phyloP scores from a whole-genome alignment of 1,140 invertebrate genomes.

The Caenorhabditis brenneri region DNA sequence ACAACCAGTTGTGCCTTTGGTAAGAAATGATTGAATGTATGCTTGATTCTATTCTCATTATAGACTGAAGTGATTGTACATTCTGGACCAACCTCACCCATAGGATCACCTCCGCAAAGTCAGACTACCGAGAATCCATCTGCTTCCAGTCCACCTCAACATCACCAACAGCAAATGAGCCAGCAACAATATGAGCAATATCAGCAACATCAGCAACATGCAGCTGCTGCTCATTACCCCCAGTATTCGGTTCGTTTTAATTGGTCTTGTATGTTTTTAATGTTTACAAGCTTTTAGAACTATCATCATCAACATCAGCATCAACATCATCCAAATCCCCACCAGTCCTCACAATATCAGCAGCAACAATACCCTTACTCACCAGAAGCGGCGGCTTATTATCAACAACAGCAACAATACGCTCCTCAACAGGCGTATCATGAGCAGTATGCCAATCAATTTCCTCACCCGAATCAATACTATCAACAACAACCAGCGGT shows the following conservation, averaged over 20 bases:
- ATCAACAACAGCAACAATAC: slow-evolving; percentile 28
- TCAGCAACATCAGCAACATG: slow-evolving; percentile 39
- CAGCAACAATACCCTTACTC: slow-evolving; percentile 36
- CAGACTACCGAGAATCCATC: background rate
- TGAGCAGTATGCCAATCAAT: background rate
- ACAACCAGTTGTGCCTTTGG: slow-evolving; percentile 35
- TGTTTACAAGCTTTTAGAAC: too few relatives aligned
- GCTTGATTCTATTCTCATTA: background rate
- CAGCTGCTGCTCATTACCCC: background rate
- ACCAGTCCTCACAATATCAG: slow-evolving; percentile 40
- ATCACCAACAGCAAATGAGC: slow-evolving; percentile 9
- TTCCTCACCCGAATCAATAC: background rate
- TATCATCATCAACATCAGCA: slow-evolving; percentile 39
- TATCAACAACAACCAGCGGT: background rate
- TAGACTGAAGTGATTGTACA: slow-evolving; percentile 53
- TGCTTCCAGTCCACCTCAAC: background rate
- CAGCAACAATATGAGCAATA: slow-evolving; percentile 47
- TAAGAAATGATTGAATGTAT: background rate
- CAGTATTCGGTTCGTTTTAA: background rate
- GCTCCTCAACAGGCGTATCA: background rate
- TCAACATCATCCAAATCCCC: slow-evolving; percentile 30
- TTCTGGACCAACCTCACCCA: slow-evolving; percentile 43
- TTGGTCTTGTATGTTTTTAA: too few relatives aligned
- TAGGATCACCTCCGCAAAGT: slow-evolving; percentile 1
- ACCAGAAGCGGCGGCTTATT: slow-evolving; percentile 10